Evolutionary conservation across 2,888 invertebrate species (phyloP), one percentile per base, ranked within the genome.

Genomic region (Choristoneura rosaceana): DNA sequence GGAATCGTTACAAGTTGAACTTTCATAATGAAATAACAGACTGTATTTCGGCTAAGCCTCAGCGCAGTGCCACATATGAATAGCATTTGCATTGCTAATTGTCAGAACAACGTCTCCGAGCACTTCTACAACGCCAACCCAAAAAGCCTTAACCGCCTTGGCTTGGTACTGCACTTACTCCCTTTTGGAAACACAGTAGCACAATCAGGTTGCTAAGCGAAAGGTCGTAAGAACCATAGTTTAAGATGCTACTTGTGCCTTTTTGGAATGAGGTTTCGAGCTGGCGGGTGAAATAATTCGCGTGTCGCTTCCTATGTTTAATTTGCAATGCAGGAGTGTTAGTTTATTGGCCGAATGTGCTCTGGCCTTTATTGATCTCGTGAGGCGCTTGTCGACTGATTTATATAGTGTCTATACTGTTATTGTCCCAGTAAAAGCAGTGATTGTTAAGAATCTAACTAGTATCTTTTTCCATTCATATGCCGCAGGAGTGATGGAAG

Each of bases 51-150:
- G 70, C 61, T 67, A 38, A 71, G 55, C 64, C 25, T n/a, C 52
- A n/a, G 65, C 66, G 61, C 52, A 55, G 15, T 33, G 38, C 43
- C 45, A 61, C 61, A 67, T 62, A 71, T 71, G 71, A 71, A 62
- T 71, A 71, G 43, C 61, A 71, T 71, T 71, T 67, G 71, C 71
- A 71, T 55, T 71, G 71, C 71, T 71, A 71, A 71, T 71, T 71
- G 66, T 62, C 45, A 61, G 50, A 34, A 47, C 41, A 15, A 61
- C 61, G 55, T 71, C 71, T 71, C 71, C 45, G 34, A 34, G 34
- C 71, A 67, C 43, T 45, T 17, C 52, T 38, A 2, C n/a, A 10
- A 33, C 34, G 43, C 10, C 7, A 1, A 34, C 4, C 15, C 47
- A 34, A 34, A 70, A 45, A 8, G 45, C 3, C 63, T 0, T 63